Conservation (phyloP, 2,888 invertebrate genomes). For the Proisotoma minuta region DNA sequence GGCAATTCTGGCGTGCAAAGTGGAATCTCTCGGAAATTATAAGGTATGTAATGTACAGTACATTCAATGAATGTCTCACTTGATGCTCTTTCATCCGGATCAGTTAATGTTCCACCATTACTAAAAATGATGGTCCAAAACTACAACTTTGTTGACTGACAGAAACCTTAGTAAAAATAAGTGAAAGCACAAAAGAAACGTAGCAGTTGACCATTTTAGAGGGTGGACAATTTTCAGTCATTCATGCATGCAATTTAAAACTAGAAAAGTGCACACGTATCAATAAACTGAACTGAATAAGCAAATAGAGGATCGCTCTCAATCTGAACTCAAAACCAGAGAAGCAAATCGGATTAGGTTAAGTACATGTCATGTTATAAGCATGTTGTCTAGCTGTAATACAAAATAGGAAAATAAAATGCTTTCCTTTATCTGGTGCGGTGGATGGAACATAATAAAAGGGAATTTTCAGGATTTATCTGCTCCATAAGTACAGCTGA, state of each 20-base stretch:
- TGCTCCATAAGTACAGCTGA: conserved; percentile 5
- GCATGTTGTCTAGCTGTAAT: neutral
- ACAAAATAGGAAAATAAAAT: neutral
- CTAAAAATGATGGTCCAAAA: too few species aligned
- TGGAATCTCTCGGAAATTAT: conserved; percentile 74
- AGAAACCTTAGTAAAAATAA: too few species aligned
- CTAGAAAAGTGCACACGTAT: neutral
- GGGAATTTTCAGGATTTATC: neutral
- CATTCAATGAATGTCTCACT: too few species aligned
- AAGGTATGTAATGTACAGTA: conserved; percentile 72
- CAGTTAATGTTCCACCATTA: too few species aligned
- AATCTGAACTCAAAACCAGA: neutral
- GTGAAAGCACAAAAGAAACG: too few species aligned
- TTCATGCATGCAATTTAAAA: too few species aligned
- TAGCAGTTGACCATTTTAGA: too few species aligned
- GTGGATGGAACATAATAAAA: neutral
- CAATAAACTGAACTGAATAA: too few species aligned
- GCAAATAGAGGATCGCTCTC: conserved; percentile 5
- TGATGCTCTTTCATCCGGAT: too few species aligned
- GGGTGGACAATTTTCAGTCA: too few species aligned
- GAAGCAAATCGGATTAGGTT: conserved; percentile 25
- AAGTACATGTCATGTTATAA: neutral
- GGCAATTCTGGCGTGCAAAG: conserved; percentile 73
- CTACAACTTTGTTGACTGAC: too few species aligned
- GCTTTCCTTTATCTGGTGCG: neutral